Base-by-base conservation (phyloP, 2,888 invertebrate species). In the Dromius quadrimaculatus region DNA sequence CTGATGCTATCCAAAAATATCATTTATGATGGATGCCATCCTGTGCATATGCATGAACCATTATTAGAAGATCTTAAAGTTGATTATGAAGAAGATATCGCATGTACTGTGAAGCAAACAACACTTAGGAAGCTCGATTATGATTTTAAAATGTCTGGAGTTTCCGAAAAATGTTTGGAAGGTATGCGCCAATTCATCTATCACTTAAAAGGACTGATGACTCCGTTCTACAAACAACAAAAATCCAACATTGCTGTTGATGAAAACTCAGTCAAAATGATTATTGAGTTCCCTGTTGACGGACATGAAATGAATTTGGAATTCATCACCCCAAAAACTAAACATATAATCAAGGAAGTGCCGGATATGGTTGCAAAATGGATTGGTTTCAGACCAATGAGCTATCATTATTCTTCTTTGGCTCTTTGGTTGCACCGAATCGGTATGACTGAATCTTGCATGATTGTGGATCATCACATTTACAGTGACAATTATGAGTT, bases 121-220 rank as follows among this genome's bases (percentile, higher is more conserved):
- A 76, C 82, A 0, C 45, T 83, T 61, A 79, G 81, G 19, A 80
- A 82, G 20, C 82, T 80, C 72, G 78, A 75, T 2, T 74, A 78
- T 32, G 77, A 80, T 22, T 71, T 81, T 2, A 72, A 74, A n/a
- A 73, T 78, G 32, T 76, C 74, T 28, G 17, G 19, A 13, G 19
- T 43, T 8, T 45, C 43, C 3, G 41, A 28, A 17, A 28, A 28
- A 22, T 17, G 11, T 9, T 28, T 8, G 9, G 45, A 43, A 28
- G 8, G 11, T 1, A 11, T 17, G 9, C 15, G 45, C 15, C 17
- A 63, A 13, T 6, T 17, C 9, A 0, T 28, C 28, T 15, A 23
- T 15, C 45, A 11, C 9, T 45, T 43, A 36, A 43, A 15, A 20
- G 43, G 28, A 43, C 11, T 43, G 9, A 17, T 17, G 28, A 28